Evolutionary conservation across 2,888 invertebrate species (phyloP), one percentile per base, ranked within the genome.

Genomic region (Gymnosoma rotundatum): DNA sequence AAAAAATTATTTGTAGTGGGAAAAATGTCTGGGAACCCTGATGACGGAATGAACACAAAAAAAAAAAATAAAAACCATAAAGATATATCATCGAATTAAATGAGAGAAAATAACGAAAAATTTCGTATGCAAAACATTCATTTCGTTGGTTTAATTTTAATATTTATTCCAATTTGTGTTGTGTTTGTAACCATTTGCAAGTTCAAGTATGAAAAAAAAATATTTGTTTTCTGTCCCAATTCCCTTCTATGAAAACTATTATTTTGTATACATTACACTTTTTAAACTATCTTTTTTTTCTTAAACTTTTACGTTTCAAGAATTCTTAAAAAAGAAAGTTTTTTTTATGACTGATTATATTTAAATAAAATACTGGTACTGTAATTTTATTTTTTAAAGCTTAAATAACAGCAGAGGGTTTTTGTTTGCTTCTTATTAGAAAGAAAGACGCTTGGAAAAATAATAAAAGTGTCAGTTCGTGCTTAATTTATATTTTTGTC

Each of bases 301-400:
- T 73, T 67, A 73, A 76, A 73, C 64, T 80, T 64, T 70, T 78
- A 81, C 84, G 84, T 76, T 84, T 74, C 64, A 78, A 81, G 81
- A 84, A 84, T 84, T 78, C 25, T 78, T 74, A 84, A 81, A 74
- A 81, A 84, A 81, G 84, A 84, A 84, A 84, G 84, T 84, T 84
- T 80, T 84, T 38, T 56, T n/a, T 48, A 36, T 25, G 14, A 45
- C 52, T 63, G 32, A 61, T 76, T 18, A 56, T 69, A 7, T 73
- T 36, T 14, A 45, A 14, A 45, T 48, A n/a, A 48, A 48, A 12
- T 42, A 42, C 42, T 38, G 1, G 42, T 42, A 4, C 38, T 38
- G 38, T 38, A 7, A 5, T 38, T 7, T 48, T 32, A 36, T 66
- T 58, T 16, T 60, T 66, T n/a, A 42, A 63, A 63, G 42, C 48